Conservation (phyloP, 2,888 invertebrate species). For the Ptychoptera contaminata region DNA sequence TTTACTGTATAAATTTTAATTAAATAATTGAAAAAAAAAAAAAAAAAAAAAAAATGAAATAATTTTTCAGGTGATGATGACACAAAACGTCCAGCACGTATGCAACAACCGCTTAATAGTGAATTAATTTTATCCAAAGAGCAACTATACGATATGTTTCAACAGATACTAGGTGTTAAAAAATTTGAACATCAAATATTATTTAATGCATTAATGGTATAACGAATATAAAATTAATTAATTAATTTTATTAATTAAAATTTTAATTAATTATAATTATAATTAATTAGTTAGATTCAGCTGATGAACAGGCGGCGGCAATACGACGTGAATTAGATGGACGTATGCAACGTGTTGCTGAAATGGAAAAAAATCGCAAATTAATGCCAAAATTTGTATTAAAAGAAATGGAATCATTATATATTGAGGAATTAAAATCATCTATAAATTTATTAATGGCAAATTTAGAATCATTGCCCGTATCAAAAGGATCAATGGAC, state of each 20-base stretch:
- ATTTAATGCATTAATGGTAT: slow-evolving; percentile 92
- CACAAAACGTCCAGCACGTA: slow-evolving; percentile 67
- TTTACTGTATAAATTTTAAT: background rate
- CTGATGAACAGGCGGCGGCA: slow-evolving; percentile 98
- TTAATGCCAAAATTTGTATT: slow-evolving; percentile 98
- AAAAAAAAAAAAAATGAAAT: no score
- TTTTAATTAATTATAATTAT: background rate
- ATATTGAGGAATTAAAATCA: slow-evolving; percentile 94
- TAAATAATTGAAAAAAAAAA: slow-evolving; percentile 2
- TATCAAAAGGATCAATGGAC: slow-evolving; percentile 94
- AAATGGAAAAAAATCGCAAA: slow-evolving; percentile 96
- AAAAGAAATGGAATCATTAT: slow-evolving; percentile 99
- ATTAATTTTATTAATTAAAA: background rate
- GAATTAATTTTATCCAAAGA: slow-evolving; percentile 96
- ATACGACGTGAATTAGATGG: slow-evolving; percentile 97
- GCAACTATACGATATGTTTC: slow-evolving; percentile 99
- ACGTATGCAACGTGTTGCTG: slow-evolving; percentile 88
- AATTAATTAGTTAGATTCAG: slow-evolving; percentile 73
- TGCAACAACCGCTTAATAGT: slow-evolving; percentile 79
- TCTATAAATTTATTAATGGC: slow-evolving; percentile 97
- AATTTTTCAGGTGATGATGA: slow-evolving; percentile 60
- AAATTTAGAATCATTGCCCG: slow-evolving; percentile 96
- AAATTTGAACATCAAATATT: slow-evolving; percentile 99
- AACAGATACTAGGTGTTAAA: slow-evolving; percentile 94
- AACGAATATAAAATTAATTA: slow-evolving; percentile 8